Evolutionary conservation across 1,140 invertebrate species (phyloP), one percentile per base, ranked within the genome.

Genomic region (Microplitis mediator): DNA sequence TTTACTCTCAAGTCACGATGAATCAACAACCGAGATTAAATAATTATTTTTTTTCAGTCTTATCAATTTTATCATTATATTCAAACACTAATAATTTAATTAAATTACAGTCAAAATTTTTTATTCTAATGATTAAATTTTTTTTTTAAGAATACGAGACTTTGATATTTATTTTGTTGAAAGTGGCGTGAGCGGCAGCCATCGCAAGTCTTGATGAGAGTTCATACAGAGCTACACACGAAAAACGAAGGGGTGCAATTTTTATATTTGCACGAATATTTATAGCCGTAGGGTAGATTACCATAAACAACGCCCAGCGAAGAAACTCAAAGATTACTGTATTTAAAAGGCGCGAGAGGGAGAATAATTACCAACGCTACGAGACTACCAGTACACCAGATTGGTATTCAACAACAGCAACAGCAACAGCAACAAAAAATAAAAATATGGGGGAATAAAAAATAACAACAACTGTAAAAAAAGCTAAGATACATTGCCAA

Each of bases 241-340:
- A 58, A 61, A 52, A 58, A 32, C 71, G 71, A 63, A 68, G 69
- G 78, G 74, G 76, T 78, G 81, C 79, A 84, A 85, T 86, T 85
- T 86, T 82, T 84, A 79, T 80, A 83, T 84, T 85, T 82, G 80
- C 75, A 60, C 69, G 79, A 82, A 81, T 85, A 86, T 86, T 85
- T 85, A 85, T 85, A 80, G 79, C 80, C 70, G 76, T 72, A 69
- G 71, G 76, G 69, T 69, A 78, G 78, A 86, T 85, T 85, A 85
- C 81, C 84, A 85, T 85, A 84, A 86, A 86, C 84, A 86, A 85
- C 80, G 76, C 72, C 75, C 78, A 69, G 61, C 74, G 70, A 79
- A 78, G 81, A 82, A 85, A 82, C 80, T 78, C 81, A 79, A 78
- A 81, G 81, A 86, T 86, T 86, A 84, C 78, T 79, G 83, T 85